phyloP scores from a whole-genome alignment of 2,888 invertebrate species.

The Andrena haemorrhoa region DNA sequence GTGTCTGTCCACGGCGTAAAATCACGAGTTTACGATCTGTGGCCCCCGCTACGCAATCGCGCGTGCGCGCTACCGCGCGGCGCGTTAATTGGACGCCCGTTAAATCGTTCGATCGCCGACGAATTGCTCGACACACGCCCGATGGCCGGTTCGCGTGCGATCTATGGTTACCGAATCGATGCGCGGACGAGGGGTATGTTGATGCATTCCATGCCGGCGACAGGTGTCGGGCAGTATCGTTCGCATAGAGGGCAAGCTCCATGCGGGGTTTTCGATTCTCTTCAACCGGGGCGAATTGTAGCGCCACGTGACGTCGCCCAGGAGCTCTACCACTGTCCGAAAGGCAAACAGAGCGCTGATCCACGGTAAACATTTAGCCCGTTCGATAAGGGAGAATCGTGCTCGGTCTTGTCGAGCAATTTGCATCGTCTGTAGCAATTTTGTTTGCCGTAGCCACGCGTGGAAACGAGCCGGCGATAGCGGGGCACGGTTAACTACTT shows the following conservation, averaged over 20 bases:
- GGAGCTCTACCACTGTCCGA: not conserved
- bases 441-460: not conserved
- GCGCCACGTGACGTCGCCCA: not conserved
- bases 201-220: not conserved
- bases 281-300: not conserved
- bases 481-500: not conserved
- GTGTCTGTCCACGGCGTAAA: not conserved
- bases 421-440: not conserved
- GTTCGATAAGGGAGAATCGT: constrained; percentile 23
- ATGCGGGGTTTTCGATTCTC: not conserved
- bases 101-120: constrained; percentile 2
- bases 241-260: constrained; percentile 3
- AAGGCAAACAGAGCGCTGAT: constrained; percentile 9
- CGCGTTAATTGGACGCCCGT: constrained; percentile 21
- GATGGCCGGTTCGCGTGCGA: not conserved
- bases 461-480: not conserved
- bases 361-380: constrained; percentile 32
- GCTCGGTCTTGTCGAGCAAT: not conserved
- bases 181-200: not conserved
- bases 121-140: not conserved
- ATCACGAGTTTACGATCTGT: constrained; percentile 15
- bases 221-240: constrained; percentile 13
- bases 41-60: not conserved
- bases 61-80: not conserved
- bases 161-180: not conserved